Conservation (phyloP, 2,888 invertebrate genomes). For the Rhamnusium bicolor region DNA sequence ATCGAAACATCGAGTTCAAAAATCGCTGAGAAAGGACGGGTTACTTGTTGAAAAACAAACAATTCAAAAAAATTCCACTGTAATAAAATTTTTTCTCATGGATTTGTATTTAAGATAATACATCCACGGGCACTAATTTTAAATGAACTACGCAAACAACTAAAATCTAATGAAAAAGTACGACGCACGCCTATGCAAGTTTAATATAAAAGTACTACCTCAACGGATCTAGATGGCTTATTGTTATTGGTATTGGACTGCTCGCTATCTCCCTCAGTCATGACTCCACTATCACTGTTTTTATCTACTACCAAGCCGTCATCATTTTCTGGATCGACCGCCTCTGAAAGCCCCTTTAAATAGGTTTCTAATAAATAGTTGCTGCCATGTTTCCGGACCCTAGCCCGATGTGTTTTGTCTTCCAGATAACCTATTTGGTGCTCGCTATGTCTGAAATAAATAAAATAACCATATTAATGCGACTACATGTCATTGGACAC, state of each 20-base stretch:
- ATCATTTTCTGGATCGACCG: slow-evolving; percentile 67
- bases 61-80: too few relatives aligned
- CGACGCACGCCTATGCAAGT: too few relatives aligned
- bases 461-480: too few relatives aligned
- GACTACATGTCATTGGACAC: too few relatives aligned
- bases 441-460: slow-evolving; percentile 72
- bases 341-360: slow-evolving; percentile 75
- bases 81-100: too few relatives aligned
- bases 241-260: slow-evolving; percentile 65
- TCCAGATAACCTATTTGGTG: slow-evolving; percentile 85
- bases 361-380: slow-evolving; percentile 87
- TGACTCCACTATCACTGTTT: slow-evolving; percentile 82
- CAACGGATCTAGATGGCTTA: slow-evolving; percentile 62
- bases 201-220: slow-evolving; percentile 52
- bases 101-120: too few relatives aligned
- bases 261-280: slow-evolving; percentile 78
- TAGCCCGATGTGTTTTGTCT: slow-evolving; percentile 82
- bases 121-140: too few relatives aligned
- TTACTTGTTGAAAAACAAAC: too few relatives aligned
- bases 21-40: too few relatives aligned
- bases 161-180: too few relatives aligned
- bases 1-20: too few relatives aligned
- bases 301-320: slow-evolving; percentile 73
- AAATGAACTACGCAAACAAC: too few relatives aligned
- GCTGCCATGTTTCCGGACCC: slow-evolving; percentile 84